phyloP scores from a whole-genome alignment of 1,140 invertebrate species.

The Nymphalis io region DNA sequence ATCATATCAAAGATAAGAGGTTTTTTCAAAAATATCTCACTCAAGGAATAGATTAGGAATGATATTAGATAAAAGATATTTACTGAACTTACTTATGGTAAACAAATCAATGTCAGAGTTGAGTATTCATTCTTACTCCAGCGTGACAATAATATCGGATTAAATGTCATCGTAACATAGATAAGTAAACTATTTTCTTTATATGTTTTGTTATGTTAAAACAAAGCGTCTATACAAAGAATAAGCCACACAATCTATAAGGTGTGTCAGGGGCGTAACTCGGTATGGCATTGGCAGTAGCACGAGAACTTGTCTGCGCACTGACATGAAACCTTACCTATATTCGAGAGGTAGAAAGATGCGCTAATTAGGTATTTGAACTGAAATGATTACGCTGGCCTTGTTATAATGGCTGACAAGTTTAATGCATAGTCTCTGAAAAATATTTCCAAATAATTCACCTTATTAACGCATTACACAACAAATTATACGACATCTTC shows the following conservation, averaged over 20 bases:
- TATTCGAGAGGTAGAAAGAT: conserved; percentile 26
- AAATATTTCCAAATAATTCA: neutral
- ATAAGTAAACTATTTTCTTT: neutral
- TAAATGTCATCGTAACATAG: no score
- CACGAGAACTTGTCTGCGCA: conserved; percentile 40
- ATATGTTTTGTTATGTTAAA: conserved; percentile 9
- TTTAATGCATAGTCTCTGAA: neutral
- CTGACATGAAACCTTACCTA: conserved; percentile 42
- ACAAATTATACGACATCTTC: conserved; percentile 51
- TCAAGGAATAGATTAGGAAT: no score
- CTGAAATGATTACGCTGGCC: conserved; percentile 5
- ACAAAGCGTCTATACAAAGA: conserved; percentile 33
- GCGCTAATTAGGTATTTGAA: conserved; percentile 41
- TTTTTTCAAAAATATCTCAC: no score
- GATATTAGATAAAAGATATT: no score
- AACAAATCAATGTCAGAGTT: no score
- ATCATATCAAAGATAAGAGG: no score
- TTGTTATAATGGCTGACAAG: neutral
- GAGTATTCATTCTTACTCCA: no score
- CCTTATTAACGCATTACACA: conserved; percentile 7
- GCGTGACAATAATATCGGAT: no score
- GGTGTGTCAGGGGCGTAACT: conserved; percentile 48
- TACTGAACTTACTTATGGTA: no score
- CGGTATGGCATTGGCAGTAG: conserved; percentile 41
- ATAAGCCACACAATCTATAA: conserved; percentile 39